phyloP scores from a whole-genome alignment of 2,797 vertebrate species.

The Xerus rutilus region DNA sequence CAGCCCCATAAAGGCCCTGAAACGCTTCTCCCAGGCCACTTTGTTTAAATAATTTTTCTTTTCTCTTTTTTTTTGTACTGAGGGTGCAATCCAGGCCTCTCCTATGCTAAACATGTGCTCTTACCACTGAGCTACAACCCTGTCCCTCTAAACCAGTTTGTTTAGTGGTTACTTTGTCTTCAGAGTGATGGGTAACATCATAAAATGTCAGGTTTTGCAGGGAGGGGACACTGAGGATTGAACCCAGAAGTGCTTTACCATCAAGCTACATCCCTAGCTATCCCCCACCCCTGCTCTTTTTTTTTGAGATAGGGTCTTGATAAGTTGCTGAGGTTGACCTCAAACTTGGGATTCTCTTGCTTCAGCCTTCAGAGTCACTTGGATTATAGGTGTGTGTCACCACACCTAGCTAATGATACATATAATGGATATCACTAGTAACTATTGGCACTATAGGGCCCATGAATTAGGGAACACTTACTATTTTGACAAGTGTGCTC shows the following conservation, averaged over 20 bases:
- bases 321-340: too few species aligned
- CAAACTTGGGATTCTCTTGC: too few species aligned
- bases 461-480: background rate
- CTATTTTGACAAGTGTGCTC: background rate
- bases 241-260: too few species aligned
- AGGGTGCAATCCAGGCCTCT: background rate
- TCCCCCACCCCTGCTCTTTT: too few species aligned
- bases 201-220: too few species aligned
- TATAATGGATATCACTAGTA: rapidly evolving
- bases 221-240: too few species aligned
- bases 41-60: background rate
- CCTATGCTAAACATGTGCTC: background rate
- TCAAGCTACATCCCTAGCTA: too few species aligned
- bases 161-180: background rate
- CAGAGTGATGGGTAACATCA: background rate
- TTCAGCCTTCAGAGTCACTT: too few species aligned
- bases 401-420: background rate
- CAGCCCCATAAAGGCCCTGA: background rate
- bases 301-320: too few species aligned
- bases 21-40: background rate
- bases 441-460: background rate
- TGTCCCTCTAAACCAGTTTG: background rate
- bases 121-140: background rate
- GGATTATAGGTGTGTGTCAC: too few species aligned
- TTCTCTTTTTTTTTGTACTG: background rate